Conservation (phyloP, 2,888 invertebrate genomes). For the Hydrotaea diabolus region DNA sequence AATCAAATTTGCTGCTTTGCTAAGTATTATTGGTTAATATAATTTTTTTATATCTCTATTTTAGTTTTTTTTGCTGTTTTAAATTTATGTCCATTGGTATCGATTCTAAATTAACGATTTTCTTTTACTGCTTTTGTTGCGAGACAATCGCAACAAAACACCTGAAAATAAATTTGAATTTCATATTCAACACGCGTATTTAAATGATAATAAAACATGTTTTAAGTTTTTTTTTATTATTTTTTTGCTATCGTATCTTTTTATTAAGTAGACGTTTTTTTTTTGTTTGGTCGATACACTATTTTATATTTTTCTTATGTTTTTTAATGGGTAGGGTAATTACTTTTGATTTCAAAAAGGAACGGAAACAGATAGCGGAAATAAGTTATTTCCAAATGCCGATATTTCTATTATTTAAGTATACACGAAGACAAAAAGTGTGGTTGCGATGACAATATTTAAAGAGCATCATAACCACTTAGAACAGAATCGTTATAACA, state of each 20-base stretch:
- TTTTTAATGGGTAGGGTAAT: too few relatives aligned
- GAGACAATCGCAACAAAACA: neutral
- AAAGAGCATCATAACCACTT: too few relatives aligned
- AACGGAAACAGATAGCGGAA: too few relatives aligned
- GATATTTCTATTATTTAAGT: too few relatives aligned
- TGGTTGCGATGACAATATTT: too few relatives aligned
- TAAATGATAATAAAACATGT: constrained; percentile 39
- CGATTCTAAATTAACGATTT: neutral
- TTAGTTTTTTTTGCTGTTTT: neutral
- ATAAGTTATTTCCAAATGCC: too few relatives aligned
- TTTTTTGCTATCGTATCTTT: constrained; percentile 1
- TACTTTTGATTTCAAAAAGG: too few relatives aligned
- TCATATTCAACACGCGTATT: constrained; percentile 61
- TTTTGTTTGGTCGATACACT: too few relatives aligned
- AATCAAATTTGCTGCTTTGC: neutral
- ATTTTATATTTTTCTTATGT: too few relatives aligned
- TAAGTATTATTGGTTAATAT: neutral
- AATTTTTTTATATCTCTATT: neutral
- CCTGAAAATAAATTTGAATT: constrained; percentile 47
- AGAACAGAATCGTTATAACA: too few relatives aligned
- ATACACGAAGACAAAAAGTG: too few relatives aligned
- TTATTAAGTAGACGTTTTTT: neutral
- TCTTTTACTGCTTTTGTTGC: neutral
- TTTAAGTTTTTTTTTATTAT: neutral
- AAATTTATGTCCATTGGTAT: neutral